Base-by-base conservation (phyloP, 2,113 vertebrate genomes). In the Genyomyrus donnyi region DNA sequence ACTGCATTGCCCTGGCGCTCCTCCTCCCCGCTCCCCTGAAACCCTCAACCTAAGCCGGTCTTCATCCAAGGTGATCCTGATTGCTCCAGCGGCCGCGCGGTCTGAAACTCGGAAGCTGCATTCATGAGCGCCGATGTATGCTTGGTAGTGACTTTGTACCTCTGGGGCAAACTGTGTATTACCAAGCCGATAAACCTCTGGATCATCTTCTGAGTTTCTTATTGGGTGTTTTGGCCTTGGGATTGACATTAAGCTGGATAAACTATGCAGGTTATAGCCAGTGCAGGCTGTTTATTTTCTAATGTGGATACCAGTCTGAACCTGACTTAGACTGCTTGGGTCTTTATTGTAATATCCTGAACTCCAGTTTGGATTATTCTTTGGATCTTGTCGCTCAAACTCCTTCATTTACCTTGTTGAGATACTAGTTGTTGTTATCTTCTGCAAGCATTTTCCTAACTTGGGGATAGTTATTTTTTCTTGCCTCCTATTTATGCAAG, bases 291-390 rank as follows among this genome's bases (percentile, higher is more conserved):
- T 62, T 24, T 85, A 45, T 89, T 85, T 58, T 80, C 74, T 31
- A 27, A 85, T 62, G 24, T 89, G 52, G 39, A 85, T 19, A 62
- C 31, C n/a, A 21, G 46, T 89, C 50, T n/a, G 50, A 56, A 89
- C 31, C 53, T 45, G 52, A 89, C 10, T 85, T 84, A 24, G 35
- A 52, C 39, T 62, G 74, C 80, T 85, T 58, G 89, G 13, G 80
- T 89, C 52, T 85, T 74, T 53, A 83, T 89, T 89, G 88, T 83
- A 39, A 56, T 56, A 89, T 85, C 80, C 52, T 89, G 89, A 85
- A 85, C 83, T n/a, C 35, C 39, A 85, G 24, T 89, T 45, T 84
- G 17, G 19, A 35, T 48, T 27, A 46, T 45, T 4, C 24, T 66
- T 46, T 46, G 17, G 85, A 50, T 31, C 27, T 53, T 46, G n/a